These are phyloP conservation scores for Hyperopisus bebe DNA, from an alignment of 2,113 vertebrate species.

Conservation along the genomic window DNA sequence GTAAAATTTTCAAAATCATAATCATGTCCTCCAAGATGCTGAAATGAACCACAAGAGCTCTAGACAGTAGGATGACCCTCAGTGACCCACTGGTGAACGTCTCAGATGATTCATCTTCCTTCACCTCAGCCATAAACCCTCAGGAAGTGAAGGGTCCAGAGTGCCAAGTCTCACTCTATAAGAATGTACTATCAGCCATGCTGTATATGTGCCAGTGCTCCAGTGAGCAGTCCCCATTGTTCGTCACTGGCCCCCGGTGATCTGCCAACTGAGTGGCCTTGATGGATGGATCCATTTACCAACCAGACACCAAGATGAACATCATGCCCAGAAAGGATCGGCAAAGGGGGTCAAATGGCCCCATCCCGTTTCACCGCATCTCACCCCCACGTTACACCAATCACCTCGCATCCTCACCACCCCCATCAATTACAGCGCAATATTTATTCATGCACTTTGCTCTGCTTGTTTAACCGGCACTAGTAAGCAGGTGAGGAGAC, in stretches of 20 bases:
- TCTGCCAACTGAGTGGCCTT: not conserved
- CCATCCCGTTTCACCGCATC: not conserved
- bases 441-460: slow-evolving; percentile 2
- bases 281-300: slow-evolving; percentile 9
- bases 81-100: not conserved
- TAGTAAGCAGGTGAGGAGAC: not conserved
- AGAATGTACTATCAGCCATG: not conserved
- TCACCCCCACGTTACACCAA: not conserved
- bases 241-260: not conserved
- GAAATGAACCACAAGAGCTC: not conserved
- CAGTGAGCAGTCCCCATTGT: not conserved
- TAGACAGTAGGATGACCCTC: not conserved
- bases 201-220: not conserved
- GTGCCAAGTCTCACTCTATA: not conserved
- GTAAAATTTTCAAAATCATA: not conserved
- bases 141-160: not conserved
- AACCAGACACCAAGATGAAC: slow-evolving; percentile 9
- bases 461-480: not conserved
- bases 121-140: not conserved
- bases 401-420: not conserved
- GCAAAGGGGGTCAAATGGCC: not conserved
- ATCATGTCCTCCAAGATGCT: not conserved
- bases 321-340: not conserved
- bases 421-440: not conserved
- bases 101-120: not conserved